Evolutionary conservation across 2,113 vertebrate species (phyloP).

Genomic region (Rallus limicola): DNA sequence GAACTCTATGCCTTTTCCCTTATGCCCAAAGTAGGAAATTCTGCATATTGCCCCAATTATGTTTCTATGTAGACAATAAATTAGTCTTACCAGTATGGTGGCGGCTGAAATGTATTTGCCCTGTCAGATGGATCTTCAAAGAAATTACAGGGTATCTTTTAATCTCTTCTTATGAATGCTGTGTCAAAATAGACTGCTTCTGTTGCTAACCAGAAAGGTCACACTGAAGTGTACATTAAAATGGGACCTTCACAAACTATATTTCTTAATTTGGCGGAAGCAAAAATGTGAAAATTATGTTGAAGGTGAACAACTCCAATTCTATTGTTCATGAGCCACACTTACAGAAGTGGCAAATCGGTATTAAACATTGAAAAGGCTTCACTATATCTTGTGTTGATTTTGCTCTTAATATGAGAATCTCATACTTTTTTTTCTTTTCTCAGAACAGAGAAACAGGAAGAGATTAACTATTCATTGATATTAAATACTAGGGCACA

Average conservation of each 20-base stretch:
- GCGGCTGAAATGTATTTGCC: rapidly evolving
- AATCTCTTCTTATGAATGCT: not conserved
- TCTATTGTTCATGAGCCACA: rapidly evolving
- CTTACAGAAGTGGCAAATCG: not conserved
- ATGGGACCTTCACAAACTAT: not conserved
- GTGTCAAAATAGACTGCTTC: not conserved
- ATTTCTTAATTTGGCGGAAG: not conserved
- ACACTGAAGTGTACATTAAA: not conserved
- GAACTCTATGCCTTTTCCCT: not conserved
- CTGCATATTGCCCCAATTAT: not conserved
- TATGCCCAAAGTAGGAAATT: not conserved
- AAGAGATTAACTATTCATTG: not conserved
- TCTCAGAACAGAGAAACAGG: not conserved
- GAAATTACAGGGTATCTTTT: not conserved
- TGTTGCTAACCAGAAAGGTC: not conserved
- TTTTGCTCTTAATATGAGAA: not conserved
- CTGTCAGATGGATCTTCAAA: not conserved
- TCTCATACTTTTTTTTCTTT: not conserved
- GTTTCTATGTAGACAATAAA: not conserved
- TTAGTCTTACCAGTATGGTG: not conserved
- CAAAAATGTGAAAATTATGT: not conserved
- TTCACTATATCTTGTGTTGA: not conserved
- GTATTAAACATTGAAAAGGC: not conserved
- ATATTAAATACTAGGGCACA: not conserved
- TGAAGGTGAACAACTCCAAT: not conserved